Base-by-base conservation (phyloP, 1,140 invertebrate species). In the Nebria ingens region DNA sequence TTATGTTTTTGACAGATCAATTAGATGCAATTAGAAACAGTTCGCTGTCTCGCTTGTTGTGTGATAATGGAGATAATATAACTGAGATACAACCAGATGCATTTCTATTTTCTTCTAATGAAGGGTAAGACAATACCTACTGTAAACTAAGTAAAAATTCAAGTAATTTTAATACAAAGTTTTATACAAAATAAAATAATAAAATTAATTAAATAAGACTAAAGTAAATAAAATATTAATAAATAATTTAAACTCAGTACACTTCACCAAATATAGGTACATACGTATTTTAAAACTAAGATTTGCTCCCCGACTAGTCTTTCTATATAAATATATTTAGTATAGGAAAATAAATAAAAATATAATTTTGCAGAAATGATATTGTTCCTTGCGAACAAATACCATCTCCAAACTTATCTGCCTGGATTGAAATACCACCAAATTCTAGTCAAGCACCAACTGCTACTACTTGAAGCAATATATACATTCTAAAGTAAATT, bases 41-140 rank as follows among this genome's bases (percentile, higher is more conserved):
- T 12, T 71, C 69, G 2, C 71, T 75, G 61, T 68, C 73, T 2
- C 62, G 73, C 2, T 52, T 76, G 4, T 61, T 76, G 4, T 75
- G 74, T 53, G 72, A 93, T 64, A 93, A 90, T 67, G 85, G 85
- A 2, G 92, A 96, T 62, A 83, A 85, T 56, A 89, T 95, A 20
- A 77, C 81, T 6, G 75, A 79, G 61, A 73, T 85, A 15, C 77
- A 80, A 52, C 72, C 76, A 64, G 76, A 92, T 62, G 83, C 91
- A 4, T 93, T 95, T 62, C 59, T 83, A 1, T 62, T 89, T 51
- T 82, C 87, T 1, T 50, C 57, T 19, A 19, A 25, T 17, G 50
- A 58, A 11, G 21, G 53, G 53, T 58, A 55, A 51, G 19, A n/a
- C n/a, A n/a, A n/a, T n/a, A n/a, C n/a, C n/a, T n/a, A n/a, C n/a